Percentiles rank a stretch among this genome's conserved stretches.
These are phyloP conservation scores for Zosterops pallidus DNA, from an alignment of 2,113 vertebrate genomes.

Conservation along the genomic window DNA sequence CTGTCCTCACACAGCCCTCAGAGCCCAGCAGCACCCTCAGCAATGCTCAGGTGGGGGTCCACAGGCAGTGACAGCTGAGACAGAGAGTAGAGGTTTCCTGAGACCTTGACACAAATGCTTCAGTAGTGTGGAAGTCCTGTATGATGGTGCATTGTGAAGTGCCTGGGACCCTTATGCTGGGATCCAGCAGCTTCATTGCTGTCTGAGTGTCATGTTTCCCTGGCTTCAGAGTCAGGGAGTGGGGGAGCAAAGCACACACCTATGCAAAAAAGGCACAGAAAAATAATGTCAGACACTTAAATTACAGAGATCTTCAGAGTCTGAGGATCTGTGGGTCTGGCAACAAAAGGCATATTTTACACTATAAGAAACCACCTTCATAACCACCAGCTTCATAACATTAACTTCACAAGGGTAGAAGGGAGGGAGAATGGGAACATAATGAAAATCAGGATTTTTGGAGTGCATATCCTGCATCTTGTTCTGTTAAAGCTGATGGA, in stretches of 20 bases:
- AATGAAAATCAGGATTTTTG: neutral
- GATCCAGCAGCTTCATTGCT: neutral
- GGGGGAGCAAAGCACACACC: neutral
- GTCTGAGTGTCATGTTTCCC: accelerated
- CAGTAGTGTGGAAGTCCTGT: neutral
- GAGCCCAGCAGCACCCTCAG: neutral
- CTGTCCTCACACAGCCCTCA: neutral
- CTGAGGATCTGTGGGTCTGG: neutral
- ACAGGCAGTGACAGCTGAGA: neutral
- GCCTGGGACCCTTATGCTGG: neutral
- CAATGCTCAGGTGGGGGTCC: accelerated
- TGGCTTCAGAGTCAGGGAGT: neutral
- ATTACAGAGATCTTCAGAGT: neutral
- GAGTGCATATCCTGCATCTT: neutral
- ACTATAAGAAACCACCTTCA: neutral
- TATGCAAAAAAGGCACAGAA: neutral
- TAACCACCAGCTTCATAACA: neutral
- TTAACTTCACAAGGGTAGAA: accelerated
- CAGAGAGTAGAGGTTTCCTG: neutral
- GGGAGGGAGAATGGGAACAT: neutral
- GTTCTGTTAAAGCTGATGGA: neutral
- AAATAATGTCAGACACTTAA: neutral
- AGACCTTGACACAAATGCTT: neutral
- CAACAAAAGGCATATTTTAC: neutral
- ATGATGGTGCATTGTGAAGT: accelerated